Conservation (phyloP, 1,140 invertebrate species). For the Spodoptera frugiperda region DNA sequence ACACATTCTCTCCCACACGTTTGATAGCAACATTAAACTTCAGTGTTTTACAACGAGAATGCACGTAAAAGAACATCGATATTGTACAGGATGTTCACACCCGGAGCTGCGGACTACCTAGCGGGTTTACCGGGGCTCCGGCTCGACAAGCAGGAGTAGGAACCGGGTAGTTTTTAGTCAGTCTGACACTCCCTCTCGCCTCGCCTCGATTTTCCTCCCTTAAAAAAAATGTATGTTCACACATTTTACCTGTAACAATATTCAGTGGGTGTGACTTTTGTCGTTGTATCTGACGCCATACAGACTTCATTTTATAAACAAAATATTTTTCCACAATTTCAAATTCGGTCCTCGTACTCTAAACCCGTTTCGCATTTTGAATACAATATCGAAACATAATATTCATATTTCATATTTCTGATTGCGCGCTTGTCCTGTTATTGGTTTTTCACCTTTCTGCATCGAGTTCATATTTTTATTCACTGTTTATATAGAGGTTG, state of each 20-base stretch:
- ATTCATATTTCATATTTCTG: slow-evolving; percentile 26
- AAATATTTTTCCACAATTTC: slow-evolving; percentile 19
- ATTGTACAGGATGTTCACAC: neutral
- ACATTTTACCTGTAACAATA: slow-evolving; percentile 3
- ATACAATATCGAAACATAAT: slow-evolving; percentile 29
- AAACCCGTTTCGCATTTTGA: slow-evolving; percentile 19
- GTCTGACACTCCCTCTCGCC: too few species aligned
- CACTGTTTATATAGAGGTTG: too few species aligned
- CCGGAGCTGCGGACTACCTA: too few species aligned
- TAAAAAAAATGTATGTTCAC: too few species aligned
- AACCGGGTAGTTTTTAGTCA: too few species aligned
- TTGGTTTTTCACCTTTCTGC: neutral
- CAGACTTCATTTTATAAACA: neutral
- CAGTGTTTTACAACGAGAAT: neutral
- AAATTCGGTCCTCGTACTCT: slow-evolving; percentile 10
- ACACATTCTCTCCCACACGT: too few species aligned
- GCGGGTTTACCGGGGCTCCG: too few species aligned
- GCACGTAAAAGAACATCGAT: neutral
- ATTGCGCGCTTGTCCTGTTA: slow-evolving; percentile 26
- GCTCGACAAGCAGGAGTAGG: too few species aligned
- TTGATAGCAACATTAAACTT: neutral
- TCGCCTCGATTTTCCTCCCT: too few species aligned
- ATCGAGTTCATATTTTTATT: neutral
- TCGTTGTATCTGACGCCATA: too few species aligned
- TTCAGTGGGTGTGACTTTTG: neutral